Conservation (phyloP, 1,140 invertebrate species). For the Zaprionus inermis region DNA sequence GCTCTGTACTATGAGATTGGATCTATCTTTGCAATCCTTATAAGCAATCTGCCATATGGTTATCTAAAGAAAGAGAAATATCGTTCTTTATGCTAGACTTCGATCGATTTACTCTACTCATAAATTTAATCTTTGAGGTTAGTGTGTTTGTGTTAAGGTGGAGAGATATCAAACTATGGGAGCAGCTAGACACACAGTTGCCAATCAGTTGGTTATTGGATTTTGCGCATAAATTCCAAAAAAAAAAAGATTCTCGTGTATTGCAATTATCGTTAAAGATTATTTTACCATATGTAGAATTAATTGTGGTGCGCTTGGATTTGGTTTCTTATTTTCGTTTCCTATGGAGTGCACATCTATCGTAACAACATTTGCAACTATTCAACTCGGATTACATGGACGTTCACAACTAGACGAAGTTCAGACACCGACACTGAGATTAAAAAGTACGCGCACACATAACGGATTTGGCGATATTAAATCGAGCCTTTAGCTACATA, state of each 20-base stretch:
- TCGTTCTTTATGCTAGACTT: neutral
- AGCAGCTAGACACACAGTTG: constrained; percentile 1
- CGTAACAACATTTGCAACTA: constrained; percentile 63
- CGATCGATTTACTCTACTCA: neutral
- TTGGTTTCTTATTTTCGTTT: constrained; percentile 31
- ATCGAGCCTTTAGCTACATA: constrained; percentile 40
- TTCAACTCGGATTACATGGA: constrained; percentile 43
- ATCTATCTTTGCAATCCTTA: neutral
- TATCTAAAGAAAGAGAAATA: neutral
- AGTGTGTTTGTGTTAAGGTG: neutral
- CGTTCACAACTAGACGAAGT: constrained; percentile 39
- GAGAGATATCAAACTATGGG: neutral
- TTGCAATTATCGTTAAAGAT: constrained; percentile 23
- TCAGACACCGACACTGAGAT: constrained; percentile 51
- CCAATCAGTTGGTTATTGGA: neutral
- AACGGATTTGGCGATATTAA: constrained; percentile 33
- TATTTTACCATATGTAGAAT: constrained; percentile 1
- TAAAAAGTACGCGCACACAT: constrained; percentile 39
- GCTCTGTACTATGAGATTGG: too few species aligned
- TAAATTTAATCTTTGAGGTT: neutral
- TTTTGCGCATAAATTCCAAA: neutral
- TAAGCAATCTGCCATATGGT: neutral
- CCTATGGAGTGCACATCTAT: constrained; percentile 61
- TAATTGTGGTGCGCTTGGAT: constrained; percentile 46
- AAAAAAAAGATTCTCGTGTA: neutral